Percentiles rank a stretch among this genome's conserved stretches.
Conservation (phyloP, 2,797 vertebrate genomes). For the Lepus townsendii region DNA sequence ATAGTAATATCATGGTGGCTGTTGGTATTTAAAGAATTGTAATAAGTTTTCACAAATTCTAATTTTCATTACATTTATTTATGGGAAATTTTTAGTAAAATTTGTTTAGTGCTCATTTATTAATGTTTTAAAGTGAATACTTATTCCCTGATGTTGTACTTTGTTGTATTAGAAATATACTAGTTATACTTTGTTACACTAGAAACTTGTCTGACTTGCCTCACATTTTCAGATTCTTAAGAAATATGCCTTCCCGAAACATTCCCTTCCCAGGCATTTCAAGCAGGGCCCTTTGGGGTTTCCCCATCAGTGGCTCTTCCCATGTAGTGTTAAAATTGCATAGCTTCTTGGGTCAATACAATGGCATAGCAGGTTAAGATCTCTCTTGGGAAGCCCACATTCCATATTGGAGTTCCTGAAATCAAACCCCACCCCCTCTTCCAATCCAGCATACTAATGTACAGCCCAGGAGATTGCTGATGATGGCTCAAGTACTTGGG, state of each 20-base stretch:
- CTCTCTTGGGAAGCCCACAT: no score
- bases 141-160: slow-evolving; percentile 20
- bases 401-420: no score
- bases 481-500: no score
- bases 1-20: background rate
- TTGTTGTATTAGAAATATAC: slow-evolving; percentile 18
- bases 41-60: background rate
- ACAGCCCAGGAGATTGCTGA: no score
- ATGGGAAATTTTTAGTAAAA: slow-evolving; percentile 13
- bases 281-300: background rate
- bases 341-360: no score
- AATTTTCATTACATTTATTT: slow-evolving; percentile 47
- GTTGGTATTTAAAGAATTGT: slow-evolving; percentile 12
- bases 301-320: background rate
- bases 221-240: slow-evolving; percentile 34
- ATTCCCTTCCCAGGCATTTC: background rate
- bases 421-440: no score
- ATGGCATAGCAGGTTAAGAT: no score
- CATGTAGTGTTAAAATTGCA: background rate
- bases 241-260: background rate
- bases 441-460: no score
- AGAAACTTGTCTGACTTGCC: slow-evolving; percentile 26
- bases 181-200: background rate
- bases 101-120: slow-evolving; percentile 9
- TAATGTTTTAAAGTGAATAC: background rate